These are phyloP conservation scores for Deilephila elpenor DNA, from an alignment of 2,888 invertebrate genomes.

Conservation along the genomic window DNA sequence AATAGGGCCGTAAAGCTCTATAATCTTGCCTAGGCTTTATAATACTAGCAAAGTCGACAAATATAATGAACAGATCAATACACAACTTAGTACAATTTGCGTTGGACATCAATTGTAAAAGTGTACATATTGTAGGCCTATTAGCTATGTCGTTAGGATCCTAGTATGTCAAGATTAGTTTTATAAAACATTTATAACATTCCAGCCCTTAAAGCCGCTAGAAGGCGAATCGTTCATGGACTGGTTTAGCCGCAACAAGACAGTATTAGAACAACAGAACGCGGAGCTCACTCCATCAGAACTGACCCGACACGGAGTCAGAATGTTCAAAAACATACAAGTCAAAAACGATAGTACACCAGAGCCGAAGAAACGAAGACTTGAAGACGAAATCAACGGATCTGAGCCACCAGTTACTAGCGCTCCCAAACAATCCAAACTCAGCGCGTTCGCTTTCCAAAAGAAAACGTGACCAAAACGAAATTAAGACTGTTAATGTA, in stretches of 20 bases:
- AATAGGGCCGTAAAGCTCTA: too few relatives aligned
- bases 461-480: slow-evolving; percentile 57
- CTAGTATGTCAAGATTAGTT: too few relatives aligned
- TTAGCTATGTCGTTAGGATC: too few relatives aligned
- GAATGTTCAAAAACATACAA: slow-evolving; percentile 78
- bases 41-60: too few relatives aligned
- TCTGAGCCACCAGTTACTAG: slow-evolving; percentile 53
- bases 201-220: slow-evolving; percentile 66
- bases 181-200: slow-evolving; percentile 33
- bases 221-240: slow-evolving; percentile 83
- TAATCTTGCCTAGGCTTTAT: too few relatives aligned
- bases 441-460: slow-evolving; percentile 78
- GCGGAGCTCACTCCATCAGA: slow-evolving; percentile 82
- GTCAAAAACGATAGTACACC: slow-evolving; percentile 43
- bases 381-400: slow-evolving; percentile 62
- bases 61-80: too few relatives aligned
- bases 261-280: slow-evolving; percentile 81
- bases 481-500: not conserved
- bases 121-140: too few relatives aligned
- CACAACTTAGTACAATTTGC: too few relatives aligned
- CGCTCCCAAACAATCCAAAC: slow-evolving; percentile 77
- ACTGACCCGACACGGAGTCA: slow-evolving; percentile 82
- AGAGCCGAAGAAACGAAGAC: slow-evolving; percentile 67
- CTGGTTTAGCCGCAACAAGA: slow-evolving; percentile 86
- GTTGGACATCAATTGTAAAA: too few relatives aligned